Base-by-base conservation (phyloP, 2,888 invertebrate genomes). In the Brassicogethes aeneus region DNA sequence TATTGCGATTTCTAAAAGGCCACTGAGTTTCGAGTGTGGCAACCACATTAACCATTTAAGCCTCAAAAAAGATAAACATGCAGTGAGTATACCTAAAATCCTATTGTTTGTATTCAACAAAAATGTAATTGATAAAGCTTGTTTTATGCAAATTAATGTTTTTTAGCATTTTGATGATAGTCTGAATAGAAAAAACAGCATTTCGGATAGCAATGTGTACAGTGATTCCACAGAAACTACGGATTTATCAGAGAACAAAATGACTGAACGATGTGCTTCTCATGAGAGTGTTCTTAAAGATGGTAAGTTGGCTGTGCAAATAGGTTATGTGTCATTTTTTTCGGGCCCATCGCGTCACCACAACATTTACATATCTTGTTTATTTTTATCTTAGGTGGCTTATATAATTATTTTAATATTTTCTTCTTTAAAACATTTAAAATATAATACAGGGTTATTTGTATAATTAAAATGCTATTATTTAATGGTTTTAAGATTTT, bases 271-370 rank as follows among this genome's bases (percentile, higher is more conserved):
- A 48, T 58, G 61, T 50, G 50, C 63, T 34, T 68, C 67, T 12
- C 67, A 68, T 44, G 67, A 68, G 43, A 65, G 65, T 39, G 59
- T 68, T 16, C 48, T 66, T 32, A 57, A 53, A 41, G 62, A 61
- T 49, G 55, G 57, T 54, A n/a, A n/a, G n/a, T n/a, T n/a, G n/a
- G n/a, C n/a, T n/a, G n/a, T n/a, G n/a, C n/a, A n/a, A n/a, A n/a
- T n/a, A n/a, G n/a, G n/a, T n/a, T n/a, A n/a, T n/a, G n/a, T n/a
- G n/a, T n/a, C n/a, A n/a, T n/a, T n/a, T n/a, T n/a, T n/a, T n/a
- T n/a, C n/a, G n/a, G n/a, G n/a, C n/a, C n/a, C n/a, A n/a, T n/a
- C n/a, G n/a, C n/a, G n/a, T n/a, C n/a, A n/a, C n/a, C n/a, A n/a
- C n/a, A n/a, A n/a, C n/a, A n/a, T n/a, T n/a, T n/a, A n/a, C n/a